Percentiles rank a stretch among this genome's conserved stretches.
Evolutionary conservation across 2,797 vertebrate genomes (phyloP).

Genomic region (Peromyscus melanophrys): DNA sequence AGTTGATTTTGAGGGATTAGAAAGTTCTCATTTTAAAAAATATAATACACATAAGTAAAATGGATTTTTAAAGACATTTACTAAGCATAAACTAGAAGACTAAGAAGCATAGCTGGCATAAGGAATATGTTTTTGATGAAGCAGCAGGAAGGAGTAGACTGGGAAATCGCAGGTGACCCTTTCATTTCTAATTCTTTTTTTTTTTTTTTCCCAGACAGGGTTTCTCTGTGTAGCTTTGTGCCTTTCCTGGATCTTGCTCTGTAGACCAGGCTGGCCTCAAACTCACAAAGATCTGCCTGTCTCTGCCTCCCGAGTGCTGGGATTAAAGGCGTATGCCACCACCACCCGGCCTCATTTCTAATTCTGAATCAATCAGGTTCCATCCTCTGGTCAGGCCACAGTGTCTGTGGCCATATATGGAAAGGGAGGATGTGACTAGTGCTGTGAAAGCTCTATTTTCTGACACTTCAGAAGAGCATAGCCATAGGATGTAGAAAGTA

Average conservation of each 20-base stretch:
- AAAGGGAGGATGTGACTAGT: background rate
- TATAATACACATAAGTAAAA: background rate
- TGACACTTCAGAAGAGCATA: background rate
- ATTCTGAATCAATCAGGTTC: constrained; percentile 8
- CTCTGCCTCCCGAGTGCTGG: too few species aligned
- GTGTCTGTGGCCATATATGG: background rate
- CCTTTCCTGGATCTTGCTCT: too few species aligned
- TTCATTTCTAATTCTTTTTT: constrained; percentile 21
- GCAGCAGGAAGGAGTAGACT: background rate
- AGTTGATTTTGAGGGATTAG: background rate
- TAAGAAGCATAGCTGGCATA: background rate
- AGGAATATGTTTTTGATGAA: background rate
- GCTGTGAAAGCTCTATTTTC: background rate
- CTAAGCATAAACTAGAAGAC: background rate
- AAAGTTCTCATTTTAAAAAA: background rate
- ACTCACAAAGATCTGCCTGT: too few species aligned
- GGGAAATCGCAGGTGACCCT: background rate
- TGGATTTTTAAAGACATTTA: constrained; percentile 18
- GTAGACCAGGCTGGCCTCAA: too few species aligned
- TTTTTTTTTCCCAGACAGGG: too few species aligned
- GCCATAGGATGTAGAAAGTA: background rate
- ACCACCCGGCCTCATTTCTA: background rate
- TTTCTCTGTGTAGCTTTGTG: too few species aligned
- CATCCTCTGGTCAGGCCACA: background rate
- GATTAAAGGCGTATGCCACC: too few species aligned